phyloP scores from a whole-genome alignment of 2,888 invertebrate species.

The Bombylius major region DNA sequence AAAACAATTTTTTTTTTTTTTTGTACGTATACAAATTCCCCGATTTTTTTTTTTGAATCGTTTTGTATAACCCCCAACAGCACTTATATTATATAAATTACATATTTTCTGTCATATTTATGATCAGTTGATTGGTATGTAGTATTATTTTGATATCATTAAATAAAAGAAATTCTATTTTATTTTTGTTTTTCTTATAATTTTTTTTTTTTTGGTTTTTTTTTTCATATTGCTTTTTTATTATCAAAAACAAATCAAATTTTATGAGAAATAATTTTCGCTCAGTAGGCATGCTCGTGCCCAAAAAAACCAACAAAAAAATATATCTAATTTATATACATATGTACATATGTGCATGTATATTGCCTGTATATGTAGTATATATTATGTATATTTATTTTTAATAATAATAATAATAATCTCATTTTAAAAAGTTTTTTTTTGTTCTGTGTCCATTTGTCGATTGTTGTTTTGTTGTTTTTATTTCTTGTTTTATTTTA shows the following conservation, averaged over 20 bases:
- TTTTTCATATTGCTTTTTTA: background rate
- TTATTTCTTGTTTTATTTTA: too few relatives aligned
- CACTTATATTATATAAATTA: too few relatives aligned
- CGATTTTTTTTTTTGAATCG: too few relatives aligned
- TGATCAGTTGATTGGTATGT: constrained; percentile 4
- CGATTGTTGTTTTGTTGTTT: background rate
- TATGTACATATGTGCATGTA: too few relatives aligned
- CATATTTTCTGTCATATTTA: constrained; percentile 1
- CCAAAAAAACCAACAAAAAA: background rate
- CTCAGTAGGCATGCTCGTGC: background rate
- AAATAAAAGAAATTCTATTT: too few relatives aligned
- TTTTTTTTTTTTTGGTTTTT: too few relatives aligned
- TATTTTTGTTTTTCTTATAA: background rate
- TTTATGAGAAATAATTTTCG: background rate
- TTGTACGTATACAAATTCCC: too few relatives aligned
- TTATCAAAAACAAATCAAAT: background rate
- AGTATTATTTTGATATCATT: background rate
- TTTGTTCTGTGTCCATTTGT: background rate
- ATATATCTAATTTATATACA: background rate
- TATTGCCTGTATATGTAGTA: too few relatives aligned
- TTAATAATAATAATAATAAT: background rate
- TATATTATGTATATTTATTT: too few relatives aligned
- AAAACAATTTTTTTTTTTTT: too few relatives aligned
- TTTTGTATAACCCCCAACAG: too few relatives aligned
- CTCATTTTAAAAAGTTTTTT: background rate